Percentiles rank a stretch among this genome's conserved stretches.
phyloP scores from a whole-genome alignment of 2,888 invertebrate species.

The Colletes collaris region DNA sequence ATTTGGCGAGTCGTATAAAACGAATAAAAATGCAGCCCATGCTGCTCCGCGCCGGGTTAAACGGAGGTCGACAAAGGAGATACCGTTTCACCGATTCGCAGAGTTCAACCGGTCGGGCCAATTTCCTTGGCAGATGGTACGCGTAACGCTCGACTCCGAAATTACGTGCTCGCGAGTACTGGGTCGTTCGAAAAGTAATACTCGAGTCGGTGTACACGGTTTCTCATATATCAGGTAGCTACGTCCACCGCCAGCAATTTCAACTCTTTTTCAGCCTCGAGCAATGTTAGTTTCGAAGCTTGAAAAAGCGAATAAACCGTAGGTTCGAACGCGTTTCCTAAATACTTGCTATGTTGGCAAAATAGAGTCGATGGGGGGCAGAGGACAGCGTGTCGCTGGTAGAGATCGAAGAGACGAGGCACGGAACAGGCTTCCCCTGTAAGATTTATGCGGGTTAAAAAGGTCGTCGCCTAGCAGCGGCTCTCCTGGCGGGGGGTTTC shows the following conservation, averaged over 20 bases:
- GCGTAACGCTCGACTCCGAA: conserved; percentile 7
- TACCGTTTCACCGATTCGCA: neutral
- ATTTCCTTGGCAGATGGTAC: conserved; percentile 36
- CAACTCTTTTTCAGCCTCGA: too few relatives aligned
- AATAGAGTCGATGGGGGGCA: conserved; percentile 47
- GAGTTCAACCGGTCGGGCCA: conserved; percentile 13
- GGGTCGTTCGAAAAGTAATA: too few relatives aligned
- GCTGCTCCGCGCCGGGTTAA: conserved; percentile 16
- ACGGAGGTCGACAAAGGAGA: neutral
- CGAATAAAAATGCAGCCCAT: neutral
- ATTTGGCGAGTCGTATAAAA: too few relatives aligned
- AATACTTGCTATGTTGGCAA: conserved; percentile 45
- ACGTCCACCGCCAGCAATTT: too few relatives aligned
- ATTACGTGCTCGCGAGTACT: neutral
- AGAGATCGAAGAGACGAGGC: conserved; percentile 3
- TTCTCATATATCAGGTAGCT: too few relatives aligned
- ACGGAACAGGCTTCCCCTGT: neutral
- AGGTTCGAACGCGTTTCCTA: neutral
- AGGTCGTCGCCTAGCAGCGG: conserved; percentile 53
- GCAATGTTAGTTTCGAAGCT: too few relatives aligned
- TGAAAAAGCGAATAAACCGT: too few relatives aligned
- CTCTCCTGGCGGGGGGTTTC: conserved; percentile 71
- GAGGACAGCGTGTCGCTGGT: neutral
- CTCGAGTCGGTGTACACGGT: too few relatives aligned
- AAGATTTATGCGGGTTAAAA: conserved; percentile 69